Evolutionary conservation across 2,113 vertebrate genomes (phyloP), one percentile per base, ranked within the genome.

Genomic region (Channa maculata): DNA sequence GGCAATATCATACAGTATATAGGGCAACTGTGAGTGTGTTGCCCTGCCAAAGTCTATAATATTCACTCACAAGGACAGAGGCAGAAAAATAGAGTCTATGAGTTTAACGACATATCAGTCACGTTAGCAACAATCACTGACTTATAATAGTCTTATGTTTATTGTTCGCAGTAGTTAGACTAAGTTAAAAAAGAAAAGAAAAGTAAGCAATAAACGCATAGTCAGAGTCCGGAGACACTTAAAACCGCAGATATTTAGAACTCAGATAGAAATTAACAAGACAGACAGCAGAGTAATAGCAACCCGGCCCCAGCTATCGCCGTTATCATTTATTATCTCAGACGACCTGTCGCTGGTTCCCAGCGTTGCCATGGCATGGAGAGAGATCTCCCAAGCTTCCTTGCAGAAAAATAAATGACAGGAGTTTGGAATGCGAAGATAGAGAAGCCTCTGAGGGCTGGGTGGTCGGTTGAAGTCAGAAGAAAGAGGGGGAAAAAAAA

Each of bases 1-100:
- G 84, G 75, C 88, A 89, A 68, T 70, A 70, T 80, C 77, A 70
- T 24, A 24, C 24, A 24, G 85, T 81, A 87, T 89, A 90, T 84
- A 84, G 89, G 89, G 76, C 90, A 90, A 71, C 33, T 45, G 55
- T 67, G 50, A 71, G 62, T 69, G 73, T 41, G 71, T 65, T 69
- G 70, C 65, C 75, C 69, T 50, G 65, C 66, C 80, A 12, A 73
- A 80, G 80, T 80, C 68, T 77, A 71, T 75, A 65, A 59, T 51
- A 69, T 49, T 67, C 68, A 49, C 6, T 75, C 49, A 63, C 66
- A 54, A 71, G 63, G 76, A 38, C 46, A 64, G 41, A 54, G 58
- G 4, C 13, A 51, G 54, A 24, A 39, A 63, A 45, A 53, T 14
- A 49, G 14, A 45, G 43, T 53, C 39, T 34, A 68, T 46, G 51